phyloP scores from a whole-genome alignment of 2,888 invertebrate species.

The Eupeodes latifasciatus region DNA sequence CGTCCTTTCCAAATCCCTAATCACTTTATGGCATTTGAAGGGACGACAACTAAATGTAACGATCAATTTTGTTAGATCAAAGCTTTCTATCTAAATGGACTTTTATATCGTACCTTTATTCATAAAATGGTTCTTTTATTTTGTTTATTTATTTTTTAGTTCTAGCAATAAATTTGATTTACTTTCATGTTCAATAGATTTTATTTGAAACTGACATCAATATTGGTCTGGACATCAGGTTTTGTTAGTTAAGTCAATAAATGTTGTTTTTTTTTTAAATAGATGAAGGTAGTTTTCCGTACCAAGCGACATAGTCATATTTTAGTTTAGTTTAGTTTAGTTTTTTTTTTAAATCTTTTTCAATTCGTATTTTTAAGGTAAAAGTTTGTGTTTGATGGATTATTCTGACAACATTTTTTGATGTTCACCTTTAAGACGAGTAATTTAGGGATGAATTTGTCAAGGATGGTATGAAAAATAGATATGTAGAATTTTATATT shows the following conservation, averaged over 20 bases:
- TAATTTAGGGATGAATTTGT: background rate
- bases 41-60: background rate
- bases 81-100: conserved; percentile 19
- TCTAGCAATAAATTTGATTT: conserved; percentile 28
- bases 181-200: conserved; percentile 16
- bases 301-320: background rate
- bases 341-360: background rate
- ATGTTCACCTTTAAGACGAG: background rate
- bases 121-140: background rate
- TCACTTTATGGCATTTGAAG: conserved; percentile 20
- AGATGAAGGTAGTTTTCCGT: background rate
- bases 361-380: background rate
- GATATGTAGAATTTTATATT: background rate
- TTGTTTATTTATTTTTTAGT: background rate
- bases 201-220: conserved; percentile 31
- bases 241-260: background rate
- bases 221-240: background rate
- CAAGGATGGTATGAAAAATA: background rate
- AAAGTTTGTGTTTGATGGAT: conserved; percentile 9
- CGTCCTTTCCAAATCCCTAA: conserved; percentile 7
- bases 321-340: background rate
- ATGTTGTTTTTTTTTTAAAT: background rate
- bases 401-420: background rate
- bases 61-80: conserved; percentile 29
- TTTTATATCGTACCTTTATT: background rate